Percentiles rank a stretch among this genome's conserved stretches.
Conservation (phyloP, 1,140 invertebrate genomes). For the Lepidotrigona ventralis region DNA sequence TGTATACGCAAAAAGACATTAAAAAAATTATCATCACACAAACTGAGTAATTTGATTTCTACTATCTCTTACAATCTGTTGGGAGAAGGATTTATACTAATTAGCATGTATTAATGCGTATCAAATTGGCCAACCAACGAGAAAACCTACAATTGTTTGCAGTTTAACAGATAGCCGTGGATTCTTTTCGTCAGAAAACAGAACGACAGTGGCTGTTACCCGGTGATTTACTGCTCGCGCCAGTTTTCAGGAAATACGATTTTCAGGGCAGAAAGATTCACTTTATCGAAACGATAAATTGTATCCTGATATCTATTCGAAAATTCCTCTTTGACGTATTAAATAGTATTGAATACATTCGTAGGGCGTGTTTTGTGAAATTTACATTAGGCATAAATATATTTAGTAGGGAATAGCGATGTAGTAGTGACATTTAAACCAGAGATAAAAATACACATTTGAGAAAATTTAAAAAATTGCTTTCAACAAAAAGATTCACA, state of each 20-base stretch:
- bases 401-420: no score
- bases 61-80: slow-evolving; percentile 11
- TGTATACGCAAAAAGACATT: not conserved
- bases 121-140: slow-evolving; percentile 21
- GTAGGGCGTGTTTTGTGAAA: not conserved
- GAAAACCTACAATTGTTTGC: not conserved
- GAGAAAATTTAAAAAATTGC: no score
- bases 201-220: not conserved
- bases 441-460: no score
- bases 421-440: no score
- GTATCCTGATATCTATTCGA: not conserved
- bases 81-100: slow-evolving; percentile 33
- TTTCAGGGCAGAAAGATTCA: not conserved
- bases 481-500: no score
- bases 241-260: slow-evolving; percentile 5
- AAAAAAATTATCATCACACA: not conserved
- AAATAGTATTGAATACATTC: not conserved
- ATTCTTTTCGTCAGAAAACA: slow-evolving; percentile 1
- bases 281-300: slow-evolving; percentile 11
- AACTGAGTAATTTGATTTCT: not conserved
- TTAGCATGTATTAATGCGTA: slow-evolving; percentile 38
- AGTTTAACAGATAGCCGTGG: not conserved
- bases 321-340: not conserved
- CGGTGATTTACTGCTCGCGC: not conserved
- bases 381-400: not conserved